These are phyloP conservation scores for Eurypyga helias DNA, from an alignment of 2,113 vertebrate species.

Conservation along the genomic window DNA sequence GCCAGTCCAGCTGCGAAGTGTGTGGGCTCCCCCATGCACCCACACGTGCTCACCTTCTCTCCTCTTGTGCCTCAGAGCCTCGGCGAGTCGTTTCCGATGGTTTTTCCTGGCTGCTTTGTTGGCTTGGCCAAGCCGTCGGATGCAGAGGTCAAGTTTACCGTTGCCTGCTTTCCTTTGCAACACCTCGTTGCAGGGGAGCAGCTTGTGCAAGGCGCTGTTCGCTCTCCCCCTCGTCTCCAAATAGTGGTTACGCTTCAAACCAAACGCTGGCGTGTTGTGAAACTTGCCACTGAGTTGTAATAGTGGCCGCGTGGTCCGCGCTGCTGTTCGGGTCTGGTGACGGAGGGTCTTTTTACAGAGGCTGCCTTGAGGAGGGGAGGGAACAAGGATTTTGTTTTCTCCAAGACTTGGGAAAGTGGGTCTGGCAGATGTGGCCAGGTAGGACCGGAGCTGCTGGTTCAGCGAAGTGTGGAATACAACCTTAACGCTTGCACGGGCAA, in stretches of 20 bases:
- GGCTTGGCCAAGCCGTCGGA: background rate
- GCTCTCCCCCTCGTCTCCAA: background rate
- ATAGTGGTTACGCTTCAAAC: background rate
- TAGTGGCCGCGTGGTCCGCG: rapidly evolving
- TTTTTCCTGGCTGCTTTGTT: background rate
- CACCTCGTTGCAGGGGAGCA: background rate
- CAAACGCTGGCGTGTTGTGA: background rate
- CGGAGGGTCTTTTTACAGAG: background rate
- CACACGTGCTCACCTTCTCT: background rate
- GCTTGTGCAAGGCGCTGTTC: background rate
- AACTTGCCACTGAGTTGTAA: background rate
- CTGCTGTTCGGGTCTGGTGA: background rate
- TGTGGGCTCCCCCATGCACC: background rate
- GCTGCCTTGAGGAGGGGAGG: background rate
- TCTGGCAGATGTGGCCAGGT: background rate
- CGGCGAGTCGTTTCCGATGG: background rate
- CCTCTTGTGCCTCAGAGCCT: background rate
- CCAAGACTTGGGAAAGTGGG: background rate
- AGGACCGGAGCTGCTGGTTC: background rate
- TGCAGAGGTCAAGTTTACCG: background rate
- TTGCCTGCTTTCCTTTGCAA: background rate
- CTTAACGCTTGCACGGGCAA: background rate
- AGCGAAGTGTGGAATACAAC: background rate
- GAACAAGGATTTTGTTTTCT: background rate
- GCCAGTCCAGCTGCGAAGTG: background rate